These are phyloP conservation scores for Epistrophe grossulariae DNA, from an alignment of 2,888 invertebrate genomes.

Conservation along the genomic window DNA sequence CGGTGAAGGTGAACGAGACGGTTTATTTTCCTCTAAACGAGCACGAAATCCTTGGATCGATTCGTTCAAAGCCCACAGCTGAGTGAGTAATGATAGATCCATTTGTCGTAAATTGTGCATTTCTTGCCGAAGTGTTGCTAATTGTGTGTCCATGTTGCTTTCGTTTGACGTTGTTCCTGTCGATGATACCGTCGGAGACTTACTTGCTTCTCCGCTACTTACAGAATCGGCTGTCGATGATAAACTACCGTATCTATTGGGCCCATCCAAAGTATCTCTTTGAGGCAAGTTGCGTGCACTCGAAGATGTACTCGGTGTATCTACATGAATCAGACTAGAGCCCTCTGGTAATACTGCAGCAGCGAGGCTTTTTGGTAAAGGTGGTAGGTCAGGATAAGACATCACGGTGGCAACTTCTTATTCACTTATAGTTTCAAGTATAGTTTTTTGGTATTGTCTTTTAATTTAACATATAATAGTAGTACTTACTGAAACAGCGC, in stretches of 20 bases:
- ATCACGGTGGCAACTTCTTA: slow-evolving; percentile 77
- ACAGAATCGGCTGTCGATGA: slow-evolving; percentile 83
- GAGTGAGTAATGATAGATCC: slow-evolving; percentile 94
- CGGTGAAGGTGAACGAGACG: slow-evolving; percentile 83
- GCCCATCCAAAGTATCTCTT: slow-evolving; percentile 51
- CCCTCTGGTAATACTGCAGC: slow-evolving; percentile 85
- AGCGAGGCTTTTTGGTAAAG: slow-evolving; percentile 94
- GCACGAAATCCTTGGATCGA: slow-evolving; percentile 95
- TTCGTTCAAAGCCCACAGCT: slow-evolving; percentile 96
- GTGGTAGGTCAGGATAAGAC: slow-evolving; percentile 91
- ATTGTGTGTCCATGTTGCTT: slow-evolving; percentile 89
- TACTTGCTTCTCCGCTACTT: slow-evolving; percentile 80
- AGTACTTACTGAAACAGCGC: slow-evolving; percentile 58
- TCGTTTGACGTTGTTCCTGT: slow-evolving; percentile 85
- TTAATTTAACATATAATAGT: slow-evolving; percentile 30
- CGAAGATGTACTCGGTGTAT: slow-evolving; percentile 67
- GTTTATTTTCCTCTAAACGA: slow-evolving; percentile 85
- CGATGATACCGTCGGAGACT: slow-evolving; percentile 80
- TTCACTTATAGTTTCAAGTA: slow-evolving; percentile 38
- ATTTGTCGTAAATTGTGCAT: slow-evolving; percentile 94
- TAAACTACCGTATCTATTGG: slow-evolving; percentile 81
- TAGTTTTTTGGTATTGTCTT: slow-evolving; percentile 61
- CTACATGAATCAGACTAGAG: slow-evolving; percentile 40
- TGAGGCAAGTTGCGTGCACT: slow-evolving; percentile 65
- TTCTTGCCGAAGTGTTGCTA: slow-evolving; percentile 93